Conservation (phyloP, 2,888 invertebrate species). For the Seira ritae region DNA sequence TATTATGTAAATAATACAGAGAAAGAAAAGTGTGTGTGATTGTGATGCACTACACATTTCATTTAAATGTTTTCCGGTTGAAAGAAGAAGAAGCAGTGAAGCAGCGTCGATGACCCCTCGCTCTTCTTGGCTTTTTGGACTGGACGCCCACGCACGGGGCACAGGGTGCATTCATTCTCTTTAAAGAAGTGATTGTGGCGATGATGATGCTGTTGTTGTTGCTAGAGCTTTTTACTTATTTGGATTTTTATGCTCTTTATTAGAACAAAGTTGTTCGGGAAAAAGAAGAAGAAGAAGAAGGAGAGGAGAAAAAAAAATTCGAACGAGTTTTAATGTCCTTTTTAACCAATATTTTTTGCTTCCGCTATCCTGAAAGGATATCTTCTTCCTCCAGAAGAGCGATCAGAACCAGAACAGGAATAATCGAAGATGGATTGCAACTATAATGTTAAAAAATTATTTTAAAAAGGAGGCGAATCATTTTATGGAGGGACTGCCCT, state of each 20-base stretch:
- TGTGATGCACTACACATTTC: not conserved
- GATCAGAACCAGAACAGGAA: too few species aligned
- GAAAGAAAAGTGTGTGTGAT: not conserved
- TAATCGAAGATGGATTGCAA: too few species aligned
- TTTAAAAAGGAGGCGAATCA: too few species aligned
- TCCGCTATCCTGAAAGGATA: not conserved
- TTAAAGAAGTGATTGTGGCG: not conserved
- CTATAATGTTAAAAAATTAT: too few species aligned
- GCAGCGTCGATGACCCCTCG: constrained; percentile 60
- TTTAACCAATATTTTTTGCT: not conserved
- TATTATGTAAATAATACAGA: not conserved
- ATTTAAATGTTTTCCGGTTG: too few species aligned
- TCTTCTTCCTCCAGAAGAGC: too few species aligned
- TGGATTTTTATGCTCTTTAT: constrained; percentile 47
- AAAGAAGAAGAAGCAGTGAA: not conserved
- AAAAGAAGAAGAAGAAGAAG: constrained; percentile 36
- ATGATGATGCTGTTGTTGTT: not conserved
- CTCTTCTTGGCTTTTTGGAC: constrained; percentile 17
- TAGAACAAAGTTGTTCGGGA: constrained; percentile 21
- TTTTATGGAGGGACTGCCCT: too few species aligned
- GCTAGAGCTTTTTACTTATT: constrained; percentile 35
- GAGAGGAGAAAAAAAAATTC: too few species aligned
- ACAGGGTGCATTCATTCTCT: constrained; percentile 17
- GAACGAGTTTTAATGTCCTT: constrained; percentile 1
- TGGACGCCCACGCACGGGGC: constrained; percentile 50